Evolutionary conservation across 2,113 vertebrate species (phyloP).

Genomic region (Narcine bancroftii): DNA sequence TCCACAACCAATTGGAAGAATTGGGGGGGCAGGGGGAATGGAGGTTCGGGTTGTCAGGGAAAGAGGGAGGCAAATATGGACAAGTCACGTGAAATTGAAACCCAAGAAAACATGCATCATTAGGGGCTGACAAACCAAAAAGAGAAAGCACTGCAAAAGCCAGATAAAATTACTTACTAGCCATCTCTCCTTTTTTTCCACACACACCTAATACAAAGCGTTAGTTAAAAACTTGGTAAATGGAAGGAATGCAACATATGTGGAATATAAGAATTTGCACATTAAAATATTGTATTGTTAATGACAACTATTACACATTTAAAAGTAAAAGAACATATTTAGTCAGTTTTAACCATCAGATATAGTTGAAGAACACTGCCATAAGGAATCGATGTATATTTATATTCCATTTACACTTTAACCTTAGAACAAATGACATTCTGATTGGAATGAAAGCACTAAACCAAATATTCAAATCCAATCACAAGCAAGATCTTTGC

Average conservation of each 20-base stretch:
- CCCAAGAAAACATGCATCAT: conserved; percentile 38
- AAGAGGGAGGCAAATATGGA: conserved; percentile 58
- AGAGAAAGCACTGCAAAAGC: conserved; percentile 58
- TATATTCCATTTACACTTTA: neutral
- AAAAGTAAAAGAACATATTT: neutral
- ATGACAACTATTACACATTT: neutral
- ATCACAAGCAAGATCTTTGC: neutral
- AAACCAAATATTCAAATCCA: neutral
- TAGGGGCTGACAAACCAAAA: conserved; percentile 47
- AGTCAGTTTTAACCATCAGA: neutral
- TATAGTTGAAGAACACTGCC: neutral
- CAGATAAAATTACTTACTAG: conserved; percentile 75
- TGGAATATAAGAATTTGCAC: conserved; percentile 33
- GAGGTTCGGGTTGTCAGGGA: neutral
- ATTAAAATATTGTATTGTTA: neutral
- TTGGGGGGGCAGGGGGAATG: neutral
- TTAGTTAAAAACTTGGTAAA: conserved; percentile 45
- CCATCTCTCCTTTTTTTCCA: conserved; percentile 84
- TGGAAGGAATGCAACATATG: neutral
- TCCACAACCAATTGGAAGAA: conserved; percentile 28
- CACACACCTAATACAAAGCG: conserved; percentile 74
- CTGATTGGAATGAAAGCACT: neutral
- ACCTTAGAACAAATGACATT: neutral
- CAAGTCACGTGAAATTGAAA: conserved; percentile 65
- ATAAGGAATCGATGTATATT: neutral